These are phyloP conservation scores for Cosmopolites sordidus DNA, from an alignment of 2,888 invertebrate genomes.

Conservation along the genomic window DNA sequence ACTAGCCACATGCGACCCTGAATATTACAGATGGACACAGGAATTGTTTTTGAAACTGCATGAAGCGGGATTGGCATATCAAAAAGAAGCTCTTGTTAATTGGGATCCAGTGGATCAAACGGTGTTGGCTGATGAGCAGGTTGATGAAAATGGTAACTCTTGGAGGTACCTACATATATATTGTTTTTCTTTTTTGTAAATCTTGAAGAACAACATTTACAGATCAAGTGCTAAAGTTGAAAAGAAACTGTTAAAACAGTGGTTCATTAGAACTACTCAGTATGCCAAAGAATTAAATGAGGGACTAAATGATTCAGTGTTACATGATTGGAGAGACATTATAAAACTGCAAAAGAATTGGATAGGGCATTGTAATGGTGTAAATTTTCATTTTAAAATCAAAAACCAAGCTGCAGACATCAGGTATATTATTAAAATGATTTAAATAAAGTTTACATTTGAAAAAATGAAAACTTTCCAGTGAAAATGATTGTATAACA, in stretches of 20 bases:
- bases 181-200: not conserved
- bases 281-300: slow-evolving; percentile 70
- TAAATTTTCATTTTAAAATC: slow-evolving; percentile 60
- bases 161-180: slow-evolving; percentile 56
- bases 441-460: too few species aligned
- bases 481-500: slow-evolving; percentile 45
- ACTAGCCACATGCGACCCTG: slow-evolving; percentile 79
- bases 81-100: slow-evolving; percentile 85
- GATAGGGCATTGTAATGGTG: slow-evolving; percentile 84
- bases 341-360: slow-evolving; percentile 81
- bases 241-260: slow-evolving; percentile 82
- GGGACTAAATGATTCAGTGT: slow-evolving; percentile 63
- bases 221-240: slow-evolving; percentile 92
- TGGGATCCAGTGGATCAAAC: slow-evolving; percentile 99
- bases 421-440: too few species aligned
- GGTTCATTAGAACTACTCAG: slow-evolving; percentile 89
- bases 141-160: slow-evolving; percentile 77
- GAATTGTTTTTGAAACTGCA: slow-evolving; percentile 85
- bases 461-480: slow-evolving; percentile 1
- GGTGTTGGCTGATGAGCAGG: slow-evolving; percentile 96
- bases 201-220: slow-evolving; percentile 3
- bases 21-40: slow-evolving; percentile 96
- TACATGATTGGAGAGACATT: slow-evolving; percentile 80
- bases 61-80: slow-evolving; percentile 80
- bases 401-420: slow-evolving; percentile 25